phyloP scores from a whole-genome alignment of 2,888 invertebrate species.

The Dryobota labecula region DNA sequence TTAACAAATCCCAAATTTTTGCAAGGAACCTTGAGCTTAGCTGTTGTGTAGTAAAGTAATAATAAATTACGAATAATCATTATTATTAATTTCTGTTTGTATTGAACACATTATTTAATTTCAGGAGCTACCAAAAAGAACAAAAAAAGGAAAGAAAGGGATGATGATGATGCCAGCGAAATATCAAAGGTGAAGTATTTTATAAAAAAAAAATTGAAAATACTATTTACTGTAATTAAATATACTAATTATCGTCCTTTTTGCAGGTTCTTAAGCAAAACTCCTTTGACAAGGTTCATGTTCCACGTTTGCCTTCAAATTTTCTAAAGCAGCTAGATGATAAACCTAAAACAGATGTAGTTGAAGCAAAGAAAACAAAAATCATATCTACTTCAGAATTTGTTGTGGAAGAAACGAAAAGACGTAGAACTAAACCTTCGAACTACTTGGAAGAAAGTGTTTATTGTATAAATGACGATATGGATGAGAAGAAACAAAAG shows the following conservation, averaged over 20 bases:
- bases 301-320: conserved; percentile 79
- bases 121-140: conserved; percentile 64
- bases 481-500: conserved; percentile 70
- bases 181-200: conserved; percentile 74
- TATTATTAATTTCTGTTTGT: neutral
- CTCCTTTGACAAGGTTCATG: conserved; percentile 75
- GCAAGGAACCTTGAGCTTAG: neutral
- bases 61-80: neutral
- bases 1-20: neutral
- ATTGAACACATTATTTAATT: conserved; percentile 23
- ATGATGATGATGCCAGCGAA: conserved; percentile 73
- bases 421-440: conserved; percentile 82
- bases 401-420: conserved; percentile 77
- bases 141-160: conserved; percentile 82
- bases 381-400: conserved; percentile 82
- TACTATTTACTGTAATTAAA: neutral
- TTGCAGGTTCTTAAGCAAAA: conserved; percentile 78
- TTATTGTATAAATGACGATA: conserved; percentile 76
- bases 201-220: no score
- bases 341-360: conserved; percentile 68
- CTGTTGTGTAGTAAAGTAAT: neutral
- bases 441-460: conserved; percentile 86
- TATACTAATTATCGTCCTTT: conserved; percentile 3
- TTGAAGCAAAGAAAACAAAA: conserved; percentile 67
- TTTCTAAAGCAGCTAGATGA: conserved; percentile 80